Percentiles rank a stretch among this genome's conserved stretches.
phyloP scores from a whole-genome alignment of 2,113 vertebrate genomes.

The Atractosteus spatula region DNA sequence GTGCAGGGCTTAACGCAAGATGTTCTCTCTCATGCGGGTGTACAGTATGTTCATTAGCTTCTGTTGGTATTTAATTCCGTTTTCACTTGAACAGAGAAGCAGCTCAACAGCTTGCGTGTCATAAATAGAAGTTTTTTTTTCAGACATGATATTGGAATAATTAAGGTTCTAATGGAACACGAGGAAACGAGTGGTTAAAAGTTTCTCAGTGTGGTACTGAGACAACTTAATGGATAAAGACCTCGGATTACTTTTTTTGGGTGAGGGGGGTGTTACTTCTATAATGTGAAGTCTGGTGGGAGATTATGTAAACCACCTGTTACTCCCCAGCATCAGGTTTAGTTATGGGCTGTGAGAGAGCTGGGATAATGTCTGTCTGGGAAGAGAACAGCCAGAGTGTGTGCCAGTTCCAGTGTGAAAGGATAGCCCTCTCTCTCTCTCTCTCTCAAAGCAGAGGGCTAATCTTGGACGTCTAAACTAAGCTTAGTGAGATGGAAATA shows the following conservation, averaged over 20 bases:
- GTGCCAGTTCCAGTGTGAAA: not conserved
- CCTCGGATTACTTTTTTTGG: not conserved
- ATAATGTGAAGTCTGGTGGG: not conserved
- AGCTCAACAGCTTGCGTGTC: no score
- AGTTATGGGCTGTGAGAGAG: not conserved
- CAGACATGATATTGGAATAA: no score
- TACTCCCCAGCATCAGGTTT: not conserved
- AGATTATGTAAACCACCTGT: conserved; percentile 16
- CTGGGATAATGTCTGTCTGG: not conserved
- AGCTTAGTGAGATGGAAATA: not conserved
- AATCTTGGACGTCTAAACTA: not conserved
- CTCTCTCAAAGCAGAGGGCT: not conserved
- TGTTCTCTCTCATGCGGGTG: no score
- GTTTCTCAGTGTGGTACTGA: no score
- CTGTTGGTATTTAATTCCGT: no score
- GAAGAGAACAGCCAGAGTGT: not conserved
- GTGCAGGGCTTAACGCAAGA: no score
- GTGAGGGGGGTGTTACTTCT: not conserved
- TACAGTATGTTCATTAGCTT: no score
- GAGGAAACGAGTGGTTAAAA: no score
- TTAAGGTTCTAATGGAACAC: no score
- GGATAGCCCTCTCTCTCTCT: not conserved
- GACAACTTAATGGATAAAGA: no score
- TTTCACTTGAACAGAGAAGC: no score
- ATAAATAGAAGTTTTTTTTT: no score